phyloP scores from a whole-genome alignment of 2,888 invertebrate genomes.

The Hyalella azteca region DNA sequence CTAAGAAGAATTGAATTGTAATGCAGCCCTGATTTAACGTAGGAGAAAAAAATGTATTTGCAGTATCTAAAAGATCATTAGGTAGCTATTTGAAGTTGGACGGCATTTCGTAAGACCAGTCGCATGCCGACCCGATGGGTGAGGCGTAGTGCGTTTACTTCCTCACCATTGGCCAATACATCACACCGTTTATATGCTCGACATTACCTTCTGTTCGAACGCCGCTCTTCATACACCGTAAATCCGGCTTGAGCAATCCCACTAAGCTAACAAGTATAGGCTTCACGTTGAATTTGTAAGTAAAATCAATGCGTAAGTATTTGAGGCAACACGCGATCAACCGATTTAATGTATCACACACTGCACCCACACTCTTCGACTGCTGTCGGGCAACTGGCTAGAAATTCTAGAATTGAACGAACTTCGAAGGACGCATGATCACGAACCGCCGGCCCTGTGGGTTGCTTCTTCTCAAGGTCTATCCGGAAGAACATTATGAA shows the following conservation, averaged over 20 bases:
- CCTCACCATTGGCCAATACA: slow-evolving; percentile 28
- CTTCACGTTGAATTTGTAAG: background rate
- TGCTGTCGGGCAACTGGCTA: slow-evolving; percentile 24
- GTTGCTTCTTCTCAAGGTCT: slow-evolving; percentile 6
- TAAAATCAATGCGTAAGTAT: slow-evolving; percentile 28
- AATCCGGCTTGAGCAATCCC: slow-evolving; percentile 9
- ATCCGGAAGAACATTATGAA: too few species aligned
- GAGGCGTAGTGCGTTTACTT: background rate
- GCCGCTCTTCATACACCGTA: background rate
- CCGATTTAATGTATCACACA: background rate
- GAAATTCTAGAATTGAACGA: background rate
- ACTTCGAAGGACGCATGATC: slow-evolving; percentile 27
- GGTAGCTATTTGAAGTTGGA: background rate
- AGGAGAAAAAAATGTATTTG: too few species aligned
- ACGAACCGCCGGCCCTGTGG: slow-evolving; percentile 15
- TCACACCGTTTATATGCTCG: background rate
- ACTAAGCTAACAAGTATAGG: background rate
- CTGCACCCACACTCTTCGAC: background rate
- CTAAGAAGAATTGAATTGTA: too few species aligned
- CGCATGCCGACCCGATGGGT: background rate
- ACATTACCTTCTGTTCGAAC: slow-evolving; percentile 9
- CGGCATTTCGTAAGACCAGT: slow-evolving; percentile 9
- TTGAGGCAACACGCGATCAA: background rate
- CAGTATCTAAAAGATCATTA: too few species aligned
- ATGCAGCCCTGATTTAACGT: too few species aligned